Base-by-base conservation (phyloP, 2,888 invertebrate species). In the Beris morrisii region DNA sequence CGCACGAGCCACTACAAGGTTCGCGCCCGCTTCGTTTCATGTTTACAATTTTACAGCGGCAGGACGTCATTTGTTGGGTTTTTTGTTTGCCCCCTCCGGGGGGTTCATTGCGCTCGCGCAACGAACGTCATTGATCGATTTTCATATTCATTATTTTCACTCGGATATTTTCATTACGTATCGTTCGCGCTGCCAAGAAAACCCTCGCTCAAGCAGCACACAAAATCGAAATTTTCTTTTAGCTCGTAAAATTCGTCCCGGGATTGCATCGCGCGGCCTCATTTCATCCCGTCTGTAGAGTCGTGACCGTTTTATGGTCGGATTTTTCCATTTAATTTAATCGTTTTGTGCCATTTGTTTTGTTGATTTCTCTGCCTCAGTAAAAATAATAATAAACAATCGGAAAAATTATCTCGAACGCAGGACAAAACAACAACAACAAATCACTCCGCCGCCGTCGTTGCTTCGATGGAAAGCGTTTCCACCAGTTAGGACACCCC, bases 51-150 rank as follows among this genome's bases (percentile, higher is more conserved):
- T 57, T 15, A 57, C 11, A 13, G 28, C 30, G 57, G 22, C 45
- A 50, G 46, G 43, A 43, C 50, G 61, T 61, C 61, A 61, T 22
- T 32, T 13, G 50, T 61, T 22, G 22, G 22, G 50, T 61, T 61
- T 12, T 50, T 59, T 32, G 13, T 50, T 32, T 38, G 38, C 7
- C 30, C 15, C 38, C 9, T 3, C 38, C 50, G 61, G 38, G 50
- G 11, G 43, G 5, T 32, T 50, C 50, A 61, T 59, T 59, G 59
- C 59, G 61, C 61, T 61, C 61, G 61, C 61, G 61, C 61, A 13
- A 38, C 22, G 11, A 61, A 45, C 61, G 61, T 61, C 61, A 61
- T 52, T 50, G 59, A 61, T 61, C 52, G 61, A 61, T 61, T 50
- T 61, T 52, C 61, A 38, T 50, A 52, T 43, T 32, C 61, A 61